phyloP scores from a whole-genome alignment of 2,797 vertebrate genomes.

The Orientallactaga sibirica region DNA sequence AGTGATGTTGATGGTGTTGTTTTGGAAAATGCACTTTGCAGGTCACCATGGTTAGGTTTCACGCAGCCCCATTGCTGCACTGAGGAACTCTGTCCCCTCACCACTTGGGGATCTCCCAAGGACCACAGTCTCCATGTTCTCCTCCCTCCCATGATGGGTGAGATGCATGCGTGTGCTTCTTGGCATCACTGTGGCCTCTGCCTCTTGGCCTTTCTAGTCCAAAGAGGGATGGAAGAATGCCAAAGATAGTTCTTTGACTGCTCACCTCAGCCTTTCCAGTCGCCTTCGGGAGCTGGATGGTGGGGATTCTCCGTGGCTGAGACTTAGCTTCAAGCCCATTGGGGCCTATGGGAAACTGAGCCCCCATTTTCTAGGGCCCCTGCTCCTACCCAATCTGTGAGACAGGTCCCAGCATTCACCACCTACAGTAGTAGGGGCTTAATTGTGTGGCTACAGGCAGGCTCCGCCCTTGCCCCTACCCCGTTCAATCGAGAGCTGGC shows the following conservation, averaged over 20 bases:
- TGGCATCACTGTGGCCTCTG: neutral
- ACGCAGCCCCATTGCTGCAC: neutral
- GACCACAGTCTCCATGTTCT: too few relatives aligned
- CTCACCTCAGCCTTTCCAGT: neutral
- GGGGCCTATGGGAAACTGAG: neutral
- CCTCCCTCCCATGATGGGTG: neutral
- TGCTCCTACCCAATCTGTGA: neutral
- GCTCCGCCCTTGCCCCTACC: constrained; percentile 44
- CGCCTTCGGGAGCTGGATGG: neutral
- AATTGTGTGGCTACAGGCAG: constrained; percentile 83
- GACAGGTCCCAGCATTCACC: neutral
- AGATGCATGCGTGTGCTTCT: neutral
- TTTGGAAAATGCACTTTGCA: neutral
- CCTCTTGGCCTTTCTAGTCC: neutral
- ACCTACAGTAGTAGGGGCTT: constrained; percentile 65
- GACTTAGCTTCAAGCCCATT: neutral
- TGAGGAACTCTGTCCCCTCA: neutral
- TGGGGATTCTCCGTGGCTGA: neutral
- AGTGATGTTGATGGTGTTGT: neutral
- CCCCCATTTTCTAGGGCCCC: neutral
- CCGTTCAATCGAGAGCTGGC: constrained; percentile 72
- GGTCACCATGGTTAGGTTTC: neutral
- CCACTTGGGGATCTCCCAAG: neutral
- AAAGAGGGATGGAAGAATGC: neutral
- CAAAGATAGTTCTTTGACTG: neutral